These are phyloP conservation scores for Rhorus exstirpatorius DNA, from an alignment of 2,888 invertebrate genomes.

Conservation along the genomic window DNA sequence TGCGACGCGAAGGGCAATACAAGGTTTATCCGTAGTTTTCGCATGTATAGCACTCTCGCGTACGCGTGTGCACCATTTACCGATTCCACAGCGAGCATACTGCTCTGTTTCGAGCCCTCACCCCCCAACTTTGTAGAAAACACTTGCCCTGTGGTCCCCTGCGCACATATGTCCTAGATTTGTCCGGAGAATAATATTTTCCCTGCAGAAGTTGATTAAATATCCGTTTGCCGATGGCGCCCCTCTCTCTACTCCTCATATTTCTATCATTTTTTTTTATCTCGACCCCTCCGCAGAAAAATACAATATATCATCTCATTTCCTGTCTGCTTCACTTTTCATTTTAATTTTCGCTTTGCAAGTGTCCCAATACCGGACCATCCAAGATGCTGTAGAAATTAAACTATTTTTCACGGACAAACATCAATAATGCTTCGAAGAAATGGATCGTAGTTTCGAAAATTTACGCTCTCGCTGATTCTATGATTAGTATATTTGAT, in stretches of 20 bases:
- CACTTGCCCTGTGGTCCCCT: constrained; percentile 72
- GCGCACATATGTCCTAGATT: constrained; percentile 85
- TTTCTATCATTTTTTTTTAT: constrained; percentile 13
- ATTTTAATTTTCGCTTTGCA: constrained; percentile 18
- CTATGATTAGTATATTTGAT: too few relatives aligned
- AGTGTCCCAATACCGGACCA: too few relatives aligned
- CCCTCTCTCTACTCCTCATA: constrained; percentile 54
- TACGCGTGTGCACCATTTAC: constrained; percentile 16
- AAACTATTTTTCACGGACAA: too few relatives aligned
- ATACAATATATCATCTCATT: constrained; percentile 40
- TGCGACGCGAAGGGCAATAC: constrained; percentile 10
- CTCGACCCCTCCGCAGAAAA: constrained; percentile 20
- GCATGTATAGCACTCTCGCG: constrained; percentile 30
- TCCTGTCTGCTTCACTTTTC: neutral
- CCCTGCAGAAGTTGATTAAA: constrained; percentile 84
- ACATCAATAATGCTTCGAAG: too few relatives aligned
- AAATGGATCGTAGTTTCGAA: too few relatives aligned
- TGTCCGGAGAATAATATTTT: constrained; percentile 84
- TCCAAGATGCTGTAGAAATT: too few relatives aligned
- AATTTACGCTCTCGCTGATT: neutral
- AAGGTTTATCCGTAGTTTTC: constrained; percentile 13
- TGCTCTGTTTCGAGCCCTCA: too few relatives aligned
- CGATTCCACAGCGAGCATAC: too few relatives aligned
- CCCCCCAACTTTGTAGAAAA: constrained; percentile 22
- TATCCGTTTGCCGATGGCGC: constrained; percentile 77